These are phyloP conservation scores for Caenorhabditis brenneri DNA, from an alignment of 1,140 invertebrate genomes.

Conservation along the genomic window DNA sequence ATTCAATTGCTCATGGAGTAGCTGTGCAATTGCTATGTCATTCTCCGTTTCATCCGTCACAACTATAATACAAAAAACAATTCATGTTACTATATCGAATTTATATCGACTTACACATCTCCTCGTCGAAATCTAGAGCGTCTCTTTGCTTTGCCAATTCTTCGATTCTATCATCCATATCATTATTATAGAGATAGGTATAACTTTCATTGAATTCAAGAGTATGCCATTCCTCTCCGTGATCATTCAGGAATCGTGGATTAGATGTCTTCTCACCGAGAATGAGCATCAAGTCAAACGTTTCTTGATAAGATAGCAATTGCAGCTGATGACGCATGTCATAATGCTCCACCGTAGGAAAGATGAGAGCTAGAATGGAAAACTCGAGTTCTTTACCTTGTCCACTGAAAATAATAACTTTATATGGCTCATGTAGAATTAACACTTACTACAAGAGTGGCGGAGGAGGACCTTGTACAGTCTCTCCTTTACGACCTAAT, in stretches of 20 bases:
- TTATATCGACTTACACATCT: neutral
- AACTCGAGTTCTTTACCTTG: too few relatives aligned
- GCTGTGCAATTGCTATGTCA: neutral
- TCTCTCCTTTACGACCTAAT: neutral
- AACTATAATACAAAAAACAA: too few relatives aligned
- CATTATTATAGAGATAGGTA: neutral
- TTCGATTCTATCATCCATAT: constrained; percentile 4
- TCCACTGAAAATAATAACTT: too few relatives aligned
- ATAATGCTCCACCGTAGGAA: neutral
- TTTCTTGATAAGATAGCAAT: neutral
- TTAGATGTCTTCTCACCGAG: neutral
- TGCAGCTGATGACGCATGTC: neutral
- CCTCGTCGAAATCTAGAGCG: neutral
- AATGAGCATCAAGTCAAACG: neutral
- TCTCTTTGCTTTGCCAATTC: neutral
- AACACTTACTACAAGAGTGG: neutral
- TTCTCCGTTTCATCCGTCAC: too few relatives aligned
- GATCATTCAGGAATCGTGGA: neutral
- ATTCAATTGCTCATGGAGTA: neutral
- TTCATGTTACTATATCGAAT: neutral
- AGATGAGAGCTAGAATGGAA: neutral
- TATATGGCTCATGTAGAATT: too few relatives aligned
- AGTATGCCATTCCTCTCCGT: neutral
- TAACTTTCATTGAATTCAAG: neutral
- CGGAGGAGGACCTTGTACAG: neutral